Evolutionary conservation across 2,113 vertebrate genomes (phyloP).

Genomic region (Penelope pileata): DNA sequence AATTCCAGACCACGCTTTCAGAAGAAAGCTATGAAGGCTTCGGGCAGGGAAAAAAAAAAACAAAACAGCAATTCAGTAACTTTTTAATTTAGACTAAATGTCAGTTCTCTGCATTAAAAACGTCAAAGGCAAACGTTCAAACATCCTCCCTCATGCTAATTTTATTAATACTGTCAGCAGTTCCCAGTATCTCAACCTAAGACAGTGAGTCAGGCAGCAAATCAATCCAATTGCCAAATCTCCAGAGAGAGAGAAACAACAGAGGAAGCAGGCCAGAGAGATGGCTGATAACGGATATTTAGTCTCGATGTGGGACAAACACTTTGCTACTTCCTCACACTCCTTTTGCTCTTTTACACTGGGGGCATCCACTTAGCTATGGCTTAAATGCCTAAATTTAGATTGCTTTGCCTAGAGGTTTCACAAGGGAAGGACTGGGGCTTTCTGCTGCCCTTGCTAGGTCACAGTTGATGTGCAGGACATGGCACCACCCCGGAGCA

Average conservation of each 20-base stretch:
- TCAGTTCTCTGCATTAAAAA: constrained; percentile 56
- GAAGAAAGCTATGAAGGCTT: background rate
- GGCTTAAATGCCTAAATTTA: constrained; percentile 12
- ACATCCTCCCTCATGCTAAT: constrained; percentile 51
- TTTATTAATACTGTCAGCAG: constrained; percentile 65
- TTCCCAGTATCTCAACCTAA: constrained; percentile 53
- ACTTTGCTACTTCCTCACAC: constrained; percentile 62
- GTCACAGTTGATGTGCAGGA: background rate
- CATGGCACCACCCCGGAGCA: too few relatives aligned
- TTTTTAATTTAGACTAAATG: constrained; percentile 44
- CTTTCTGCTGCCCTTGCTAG: background rate
- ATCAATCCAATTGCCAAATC: constrained; percentile 45
- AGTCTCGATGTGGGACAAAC: constrained; percentile 56
- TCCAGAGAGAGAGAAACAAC: constrained; percentile 56
- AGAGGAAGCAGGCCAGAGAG: constrained; percentile 47
- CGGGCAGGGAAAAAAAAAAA: background rate
- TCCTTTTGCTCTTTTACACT: constrained; percentile 1
- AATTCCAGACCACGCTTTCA: background rate
- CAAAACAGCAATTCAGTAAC: background rate
- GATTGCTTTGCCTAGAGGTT: background rate
- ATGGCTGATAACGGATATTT: constrained; percentile 54
- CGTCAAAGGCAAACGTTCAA: constrained; percentile 33
- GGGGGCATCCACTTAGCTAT: background rate
- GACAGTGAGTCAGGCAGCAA: constrained; percentile 65
- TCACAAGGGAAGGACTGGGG: background rate